Base-by-base conservation (phyloP, 1,140 invertebrate species). In the Drosophila teissieri region DNA sequence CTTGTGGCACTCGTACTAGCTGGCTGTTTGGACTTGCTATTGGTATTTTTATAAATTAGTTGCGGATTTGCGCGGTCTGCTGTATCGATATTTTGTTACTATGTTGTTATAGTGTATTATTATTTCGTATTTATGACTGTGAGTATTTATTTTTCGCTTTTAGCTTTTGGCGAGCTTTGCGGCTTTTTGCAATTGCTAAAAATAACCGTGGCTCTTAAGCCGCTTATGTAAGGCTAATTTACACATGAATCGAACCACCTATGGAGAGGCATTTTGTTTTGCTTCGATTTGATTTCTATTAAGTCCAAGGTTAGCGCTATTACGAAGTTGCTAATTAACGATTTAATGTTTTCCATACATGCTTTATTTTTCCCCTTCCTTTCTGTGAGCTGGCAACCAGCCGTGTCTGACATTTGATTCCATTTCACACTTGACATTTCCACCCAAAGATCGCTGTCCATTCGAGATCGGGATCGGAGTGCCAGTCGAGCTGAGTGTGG, bases 151-250 rank as follows among this genome's bases (percentile, higher is more conserved):
- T 34, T 6, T 1, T n/a, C 55, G 48, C 40, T 4, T 68, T 55
- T 24, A 34, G 6, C 24, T 48, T 48, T 19, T 19, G 19, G 19
- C 10, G 11, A 8, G 14, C 39, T 48, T 61, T 70, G 68, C 65
- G 72, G 62, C 77, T 88, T 89, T 84, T 72, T 89, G 83, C 84
- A 89, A 88, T 89, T 88, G 80, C 84, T 89, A 88, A 88, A 89
- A 89, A 88, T 84, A 88, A 63, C 68, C 51, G 64, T 51, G 46
- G 44, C 54, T 53, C 44, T 88, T 89, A 88, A 88, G 79, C 68
- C 49, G 84, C 78, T 89, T 89, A 89, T 89, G 84, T 89, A 89
- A 89, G 80, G 58, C 78, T 89, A 89, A 89, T 89, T 89, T 89
- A 89, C 80, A 89, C 84, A 89, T 89, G 84, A 89, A 84, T 89